Percentiles rank a stretch among this genome's conserved stretches.
Evolutionary conservation across 2,888 invertebrate species (phyloP).

Genomic region (Perdita meconis): DNA sequence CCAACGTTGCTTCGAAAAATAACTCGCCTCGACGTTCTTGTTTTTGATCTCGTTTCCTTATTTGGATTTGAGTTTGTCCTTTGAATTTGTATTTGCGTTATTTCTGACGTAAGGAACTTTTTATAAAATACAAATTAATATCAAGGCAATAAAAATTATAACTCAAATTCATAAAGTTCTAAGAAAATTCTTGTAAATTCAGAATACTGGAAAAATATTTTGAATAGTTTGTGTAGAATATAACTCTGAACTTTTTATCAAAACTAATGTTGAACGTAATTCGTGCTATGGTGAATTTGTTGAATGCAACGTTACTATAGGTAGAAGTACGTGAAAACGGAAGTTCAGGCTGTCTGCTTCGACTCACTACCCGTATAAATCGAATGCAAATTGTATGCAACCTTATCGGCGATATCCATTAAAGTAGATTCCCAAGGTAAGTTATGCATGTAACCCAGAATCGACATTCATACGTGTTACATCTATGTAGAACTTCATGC

Average conservation of each 20-base stretch:
- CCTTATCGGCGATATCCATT: slow-evolving; percentile 1
- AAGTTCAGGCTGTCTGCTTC: not conserved
- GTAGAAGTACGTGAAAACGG: not conserved
- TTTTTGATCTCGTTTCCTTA: slow-evolving; percentile 3
- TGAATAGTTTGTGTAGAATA: too few species aligned
- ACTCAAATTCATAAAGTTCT: too few species aligned
- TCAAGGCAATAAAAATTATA: too few species aligned
- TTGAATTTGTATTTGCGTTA: not conserved
- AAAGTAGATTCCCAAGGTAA: not conserved
- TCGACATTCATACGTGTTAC: not conserved
- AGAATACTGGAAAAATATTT: too few species aligned
- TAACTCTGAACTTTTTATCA: too few species aligned
- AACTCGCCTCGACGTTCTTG: not conserved
- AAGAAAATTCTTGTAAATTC: too few species aligned
- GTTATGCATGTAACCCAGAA: not conserved
- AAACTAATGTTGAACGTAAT: too few species aligned
- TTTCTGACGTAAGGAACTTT: not conserved
- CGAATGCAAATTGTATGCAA: slow-evolving; percentile 10
- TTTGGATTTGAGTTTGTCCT: slow-evolving; percentile 7
- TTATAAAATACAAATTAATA: too few species aligned
- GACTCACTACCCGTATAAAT: not conserved
- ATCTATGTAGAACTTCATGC: not conserved
- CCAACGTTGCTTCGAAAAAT: not conserved
- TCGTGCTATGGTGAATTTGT: too few species aligned
- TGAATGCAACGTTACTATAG: slow-evolving; percentile 3